Evolutionary conservation across 2,888 invertebrate species (phyloP).

Genomic region (Eustalomyia histrio): DNA sequence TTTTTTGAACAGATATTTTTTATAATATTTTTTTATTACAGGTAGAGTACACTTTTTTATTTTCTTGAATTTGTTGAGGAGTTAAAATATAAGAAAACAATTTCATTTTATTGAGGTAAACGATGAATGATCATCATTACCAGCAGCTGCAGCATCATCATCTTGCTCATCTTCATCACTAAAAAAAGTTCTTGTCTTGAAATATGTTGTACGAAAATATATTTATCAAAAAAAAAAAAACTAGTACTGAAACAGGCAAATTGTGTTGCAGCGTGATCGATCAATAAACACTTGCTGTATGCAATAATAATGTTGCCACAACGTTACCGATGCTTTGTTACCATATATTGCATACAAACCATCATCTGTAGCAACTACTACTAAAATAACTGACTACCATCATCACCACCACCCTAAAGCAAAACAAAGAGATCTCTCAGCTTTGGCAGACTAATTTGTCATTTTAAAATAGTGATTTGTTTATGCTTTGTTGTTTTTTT

Average conservation of each 20-base stretch:
- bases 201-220: conserved; percentile 41
- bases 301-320: conserved; percentile 60
- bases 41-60: conserved; percentile 32
- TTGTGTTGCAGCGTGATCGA: conserved; percentile 68
- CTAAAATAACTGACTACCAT: conserved; percentile 10
- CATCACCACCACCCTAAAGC: conserved; percentile 50
- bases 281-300: conserved; percentile 66
- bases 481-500: neutral
- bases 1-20: conserved; percentile 29
- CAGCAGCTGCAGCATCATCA: conserved; percentile 1
- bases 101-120: conserved; percentile 60
- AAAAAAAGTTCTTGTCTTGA: conserved; percentile 24
- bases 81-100: conserved; percentile 43
- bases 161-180: neutral
- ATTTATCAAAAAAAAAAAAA: conserved; percentile 24
- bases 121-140: conserved; percentile 42
- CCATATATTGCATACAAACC: conserved; percentile 27
- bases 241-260: conserved; percentile 62
- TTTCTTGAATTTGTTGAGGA: neutral
- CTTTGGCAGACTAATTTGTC: conserved; percentile 75
- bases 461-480: conserved; percentile 69
- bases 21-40: conserved; percentile 41
- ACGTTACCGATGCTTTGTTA: conserved; percentile 31
- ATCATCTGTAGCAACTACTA: conserved; percentile 11
- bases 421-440: conserved; percentile 61